Conservation (phyloP, 2,113 vertebrate species). For the Pelecanoides urinatrix region DNA sequence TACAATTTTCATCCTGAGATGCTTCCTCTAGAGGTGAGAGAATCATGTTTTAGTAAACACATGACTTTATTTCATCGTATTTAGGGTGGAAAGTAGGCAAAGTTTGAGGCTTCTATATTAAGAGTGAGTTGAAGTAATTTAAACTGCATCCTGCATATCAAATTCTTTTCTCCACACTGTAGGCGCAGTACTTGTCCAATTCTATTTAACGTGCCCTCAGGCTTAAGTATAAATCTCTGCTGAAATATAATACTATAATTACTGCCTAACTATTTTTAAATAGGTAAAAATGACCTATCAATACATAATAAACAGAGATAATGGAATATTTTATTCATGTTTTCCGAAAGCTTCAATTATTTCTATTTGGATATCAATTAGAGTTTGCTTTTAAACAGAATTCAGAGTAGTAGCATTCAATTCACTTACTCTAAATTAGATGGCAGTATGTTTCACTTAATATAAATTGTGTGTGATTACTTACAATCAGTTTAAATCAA, state of each 20-base stretch:
- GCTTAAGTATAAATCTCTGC: background rate
- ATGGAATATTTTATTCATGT: conserved; percentile 2
- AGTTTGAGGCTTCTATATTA: background rate
- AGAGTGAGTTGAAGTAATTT: background rate
- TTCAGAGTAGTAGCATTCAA: conserved; percentile 30
- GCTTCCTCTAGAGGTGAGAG: background rate
- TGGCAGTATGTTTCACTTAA: conserved; percentile 66
- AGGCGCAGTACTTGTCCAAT: conserved; percentile 3
- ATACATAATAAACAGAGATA: conserved; percentile 17
- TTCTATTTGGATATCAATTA: conserved; percentile 58
- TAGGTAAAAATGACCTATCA: conserved; percentile 30
- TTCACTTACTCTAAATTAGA: conserved; percentile 69
- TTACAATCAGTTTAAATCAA: conserved; percentile 71
- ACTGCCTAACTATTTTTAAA: conserved; percentile 11
- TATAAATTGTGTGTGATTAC: conserved; percentile 71
- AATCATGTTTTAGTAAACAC: background rate
- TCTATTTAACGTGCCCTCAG: conserved; percentile 22
- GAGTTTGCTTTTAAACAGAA: conserved; percentile 67
- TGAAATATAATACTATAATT: conserved; percentile 32
- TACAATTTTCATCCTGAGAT: background rate
- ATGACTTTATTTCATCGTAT: background rate
- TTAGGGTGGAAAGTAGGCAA: background rate
- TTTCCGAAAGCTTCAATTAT: conserved; percentile 56
- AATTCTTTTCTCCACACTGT: background rate
- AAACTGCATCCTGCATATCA: background rate